These are phyloP conservation scores for Cerastis rubricosa DNA, from an alignment of 2,888 invertebrate species.

Conservation along the genomic window DNA sequence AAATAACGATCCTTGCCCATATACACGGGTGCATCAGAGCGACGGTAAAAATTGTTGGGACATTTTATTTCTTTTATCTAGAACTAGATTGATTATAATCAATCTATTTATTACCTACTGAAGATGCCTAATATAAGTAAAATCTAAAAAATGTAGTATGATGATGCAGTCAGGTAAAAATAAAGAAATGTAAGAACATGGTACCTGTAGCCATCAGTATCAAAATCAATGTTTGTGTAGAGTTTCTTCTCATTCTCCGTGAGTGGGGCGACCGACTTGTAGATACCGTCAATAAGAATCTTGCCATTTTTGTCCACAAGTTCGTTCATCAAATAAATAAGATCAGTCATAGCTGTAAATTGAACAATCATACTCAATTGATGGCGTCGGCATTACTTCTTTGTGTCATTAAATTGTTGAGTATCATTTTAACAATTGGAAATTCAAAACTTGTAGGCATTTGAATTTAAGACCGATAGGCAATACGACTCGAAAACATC, in stretches of 20 bases:
- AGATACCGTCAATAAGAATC: conserved; percentile 95
- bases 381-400: conserved; percentile 16
- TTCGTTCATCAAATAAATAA: conserved; percentile 95
- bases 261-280: conserved; percentile 95
- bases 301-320: conserved; percentile 96
- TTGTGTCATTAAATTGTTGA: conserved; percentile 11
- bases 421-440: conserved; percentile 8
- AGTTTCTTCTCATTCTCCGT: conserved; percentile 93
- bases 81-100: background rate
- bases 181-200: background rate
- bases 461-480: background rate
- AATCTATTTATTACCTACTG: background rate
- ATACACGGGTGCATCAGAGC: too few species aligned
- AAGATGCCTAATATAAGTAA: background rate
- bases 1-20: too few species aligned
- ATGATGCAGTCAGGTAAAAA: background rate
- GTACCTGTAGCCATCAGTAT: conserved; percentile 94
- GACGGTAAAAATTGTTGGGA: background rate
- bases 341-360: conserved; percentile 95
- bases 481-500: background rate
- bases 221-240: conserved; percentile 96
- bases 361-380: conserved; percentile 57
- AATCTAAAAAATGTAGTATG: background rate
- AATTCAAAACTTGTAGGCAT: conserved; percentile 16
- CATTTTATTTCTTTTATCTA: background rate